These are phyloP conservation scores for Catagonus wagneri DNA, from an alignment of 2,113 vertebrate species.

Conservation along the genomic window DNA sequence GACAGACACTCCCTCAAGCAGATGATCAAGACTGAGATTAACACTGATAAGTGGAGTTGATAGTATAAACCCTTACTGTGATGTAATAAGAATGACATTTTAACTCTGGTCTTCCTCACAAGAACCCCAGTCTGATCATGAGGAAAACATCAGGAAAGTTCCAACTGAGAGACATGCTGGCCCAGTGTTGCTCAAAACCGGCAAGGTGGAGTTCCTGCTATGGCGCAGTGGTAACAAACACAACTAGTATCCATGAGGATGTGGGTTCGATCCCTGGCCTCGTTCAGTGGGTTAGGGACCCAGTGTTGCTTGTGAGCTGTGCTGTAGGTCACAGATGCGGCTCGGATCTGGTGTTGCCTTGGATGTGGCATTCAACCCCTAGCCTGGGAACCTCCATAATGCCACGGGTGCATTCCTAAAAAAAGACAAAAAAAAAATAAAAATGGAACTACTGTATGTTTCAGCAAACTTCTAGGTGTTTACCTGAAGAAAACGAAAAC, in stretches of 20 bases:
- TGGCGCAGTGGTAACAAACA: no score
- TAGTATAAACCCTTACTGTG: neutral
- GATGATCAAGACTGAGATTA: constrained; percentile 24
- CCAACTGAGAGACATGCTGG: neutral
- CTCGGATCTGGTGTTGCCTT: no score
- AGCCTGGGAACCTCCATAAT: no score
- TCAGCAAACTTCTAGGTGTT: neutral
- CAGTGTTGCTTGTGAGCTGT: no score
- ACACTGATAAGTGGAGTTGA: neutral
- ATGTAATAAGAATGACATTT: neutral
- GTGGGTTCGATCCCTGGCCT: no score
- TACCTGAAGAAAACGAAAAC: neutral
- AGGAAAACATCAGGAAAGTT: neutral
- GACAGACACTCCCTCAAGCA: neutral
- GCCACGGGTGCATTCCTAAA: no score
- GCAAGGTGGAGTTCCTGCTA: neutral
- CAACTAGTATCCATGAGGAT: no score
- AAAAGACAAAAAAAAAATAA: neutral
- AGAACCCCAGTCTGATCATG: neutral
- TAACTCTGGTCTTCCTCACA: neutral
- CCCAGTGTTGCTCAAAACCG: neutral
- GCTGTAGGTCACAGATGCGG: no score
- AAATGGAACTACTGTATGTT: neutral
- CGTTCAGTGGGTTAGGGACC: no score
- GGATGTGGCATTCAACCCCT: no score